Percentiles rank a stretch among this genome's conserved stretches.
These are phyloP conservation scores for Coregonus clupeaformis DNA, from an alignment of 2,113 vertebrate genomes.

Conservation along the genomic window DNA sequence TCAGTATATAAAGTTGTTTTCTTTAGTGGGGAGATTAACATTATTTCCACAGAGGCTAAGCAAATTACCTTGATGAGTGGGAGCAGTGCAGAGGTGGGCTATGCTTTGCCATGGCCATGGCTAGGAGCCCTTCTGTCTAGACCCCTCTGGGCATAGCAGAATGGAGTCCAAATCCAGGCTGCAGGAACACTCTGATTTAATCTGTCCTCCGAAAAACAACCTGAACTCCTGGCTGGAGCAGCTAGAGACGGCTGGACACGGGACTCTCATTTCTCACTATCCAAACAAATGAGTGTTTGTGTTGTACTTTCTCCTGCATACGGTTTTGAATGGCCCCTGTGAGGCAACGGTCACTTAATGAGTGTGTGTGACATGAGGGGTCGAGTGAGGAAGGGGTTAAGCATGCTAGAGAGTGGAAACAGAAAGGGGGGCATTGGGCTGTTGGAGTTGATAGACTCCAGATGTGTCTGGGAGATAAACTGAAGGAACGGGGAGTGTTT, in stretches of 20 bases:
- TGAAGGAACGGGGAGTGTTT: conserved; percentile 78
- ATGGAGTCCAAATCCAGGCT: background rate
- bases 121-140: conserved; percentile 43
- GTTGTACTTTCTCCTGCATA: conserved; percentile 50
- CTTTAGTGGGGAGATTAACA: conserved; percentile 58
- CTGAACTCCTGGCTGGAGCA: conserved; percentile 23
- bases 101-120: conserved; percentile 29
- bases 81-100: conserved; percentile 53
- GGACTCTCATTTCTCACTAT: conserved; percentile 27
- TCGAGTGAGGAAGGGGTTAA: conserved; percentile 77
- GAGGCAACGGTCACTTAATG: conserved; percentile 58
- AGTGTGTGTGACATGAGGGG: conserved; percentile 63
- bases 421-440: conserved; percentile 35
- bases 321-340: conserved; percentile 43
- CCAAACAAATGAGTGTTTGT: conserved; percentile 45
- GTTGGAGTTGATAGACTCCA: conserved; percentile 81
- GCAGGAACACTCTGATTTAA: conserved; percentile 42
- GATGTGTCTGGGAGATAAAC: conserved; percentile 82
- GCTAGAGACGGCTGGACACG: conserved; percentile 31
- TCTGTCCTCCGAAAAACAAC: conserved; percentile 29
- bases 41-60: conserved; percentile 61
- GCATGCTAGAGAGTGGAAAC: conserved; percentile 60
- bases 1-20: conserved; percentile 35
- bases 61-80: conserved; percentile 51
- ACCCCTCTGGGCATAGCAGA: conserved; percentile 22